Evolutionary conservation across 2,797 vertebrate species (phyloP).

Genomic region (Kryptopterus vitreolus): DNA sequence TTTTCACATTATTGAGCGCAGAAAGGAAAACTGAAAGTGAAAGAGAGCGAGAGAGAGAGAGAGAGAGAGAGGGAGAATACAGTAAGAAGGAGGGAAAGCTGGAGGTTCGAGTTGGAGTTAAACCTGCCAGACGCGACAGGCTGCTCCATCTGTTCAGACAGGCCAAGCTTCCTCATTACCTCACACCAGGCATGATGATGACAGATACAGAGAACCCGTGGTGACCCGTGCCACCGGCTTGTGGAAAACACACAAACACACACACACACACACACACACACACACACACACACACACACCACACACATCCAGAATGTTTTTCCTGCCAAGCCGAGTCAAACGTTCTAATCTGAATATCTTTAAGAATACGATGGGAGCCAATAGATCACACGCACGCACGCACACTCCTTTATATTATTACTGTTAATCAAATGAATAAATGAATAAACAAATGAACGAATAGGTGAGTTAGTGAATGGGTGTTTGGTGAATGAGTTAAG

Average conservation of each 20-base stretch:
- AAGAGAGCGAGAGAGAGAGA: neutral
- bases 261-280: slow-evolving; percentile 31
- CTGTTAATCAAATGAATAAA: no score
- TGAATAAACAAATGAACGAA: no score
- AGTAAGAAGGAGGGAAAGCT: slow-evolving; percentile 40
- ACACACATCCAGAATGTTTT: neutral
- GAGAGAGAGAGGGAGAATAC: slow-evolving; percentile 6
- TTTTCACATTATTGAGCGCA: neutral
- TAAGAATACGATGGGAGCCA: no score
- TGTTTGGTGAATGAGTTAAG: no score
- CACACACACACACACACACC: slow-evolving; percentile 26
- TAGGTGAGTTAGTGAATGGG: no score
- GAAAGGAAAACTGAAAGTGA: slow-evolving; percentile 2
- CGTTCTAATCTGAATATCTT: no score
- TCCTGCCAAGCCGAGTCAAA: no score
- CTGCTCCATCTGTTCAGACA: slow-evolving; percentile 70
- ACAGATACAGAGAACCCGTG: slow-evolving; percentile 49
- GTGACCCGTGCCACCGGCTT: slow-evolving; percentile 57
- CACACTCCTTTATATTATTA: no score
- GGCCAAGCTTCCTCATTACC: slow-evolving; percentile 38
- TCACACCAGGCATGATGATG: slow-evolving; percentile 42
- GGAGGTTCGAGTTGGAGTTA: slow-evolving; percentile 57
- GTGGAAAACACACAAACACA: slow-evolving; percentile 18
- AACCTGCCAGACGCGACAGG: slow-evolving; percentile 70
- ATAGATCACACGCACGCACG: no score